Conservation (phyloP, 2,797 vertebrate species). For the Myripristis jacobus region DNA sequence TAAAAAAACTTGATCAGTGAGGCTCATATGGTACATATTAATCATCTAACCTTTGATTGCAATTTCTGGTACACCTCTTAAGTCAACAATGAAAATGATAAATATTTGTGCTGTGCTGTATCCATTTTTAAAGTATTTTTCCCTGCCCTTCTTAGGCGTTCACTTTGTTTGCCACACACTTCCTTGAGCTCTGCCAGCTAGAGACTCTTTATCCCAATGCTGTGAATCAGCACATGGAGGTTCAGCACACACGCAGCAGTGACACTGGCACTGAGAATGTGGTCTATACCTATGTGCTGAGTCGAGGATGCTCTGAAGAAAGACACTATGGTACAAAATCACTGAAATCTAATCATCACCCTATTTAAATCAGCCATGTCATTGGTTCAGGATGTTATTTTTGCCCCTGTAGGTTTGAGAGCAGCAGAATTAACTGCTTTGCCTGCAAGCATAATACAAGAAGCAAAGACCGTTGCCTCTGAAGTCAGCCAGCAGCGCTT, state of each 20-base stretch:
- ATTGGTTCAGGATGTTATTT: slow-evolving; percentile 13
- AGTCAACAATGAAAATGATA: slow-evolving; percentile 30
- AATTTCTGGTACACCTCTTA: slow-evolving; percentile 10
- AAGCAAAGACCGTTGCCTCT: slow-evolving; percentile 88
- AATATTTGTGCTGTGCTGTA: slow-evolving; percentile 1
- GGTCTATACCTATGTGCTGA: slow-evolving; percentile 90
- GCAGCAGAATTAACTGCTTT: slow-evolving; percentile 93
- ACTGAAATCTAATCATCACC: slow-evolving; percentile 7
- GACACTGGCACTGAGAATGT: slow-evolving; percentile 85
- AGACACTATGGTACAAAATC: slow-evolving; percentile 89
- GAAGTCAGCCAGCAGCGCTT: slow-evolving; percentile 87
- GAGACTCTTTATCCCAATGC: slow-evolving; percentile 93
- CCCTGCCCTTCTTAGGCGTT: slow-evolving; percentile 85
- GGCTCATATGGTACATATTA: slow-evolving; percentile 13
- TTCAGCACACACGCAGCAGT: slow-evolving; percentile 87
- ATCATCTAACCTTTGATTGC: neutral
- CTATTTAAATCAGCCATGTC: slow-evolving; percentile 8
- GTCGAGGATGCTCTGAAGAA: slow-evolving; percentile 91
- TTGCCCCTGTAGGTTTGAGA: slow-evolving; percentile 87
- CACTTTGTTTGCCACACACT: slow-evolving; percentile 97
- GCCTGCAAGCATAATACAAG: slow-evolving; percentile 85
- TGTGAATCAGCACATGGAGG: slow-evolving; percentile 96
- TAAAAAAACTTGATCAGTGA: slow-evolving; percentile 36
- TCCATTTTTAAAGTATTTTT: slow-evolving; percentile 30
- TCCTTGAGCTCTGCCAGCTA: slow-evolving; percentile 93